Evolutionary conservation across 1,140 invertebrate genomes (phyloP).

Genomic region (Teleogryllus occipitalis): DNA sequence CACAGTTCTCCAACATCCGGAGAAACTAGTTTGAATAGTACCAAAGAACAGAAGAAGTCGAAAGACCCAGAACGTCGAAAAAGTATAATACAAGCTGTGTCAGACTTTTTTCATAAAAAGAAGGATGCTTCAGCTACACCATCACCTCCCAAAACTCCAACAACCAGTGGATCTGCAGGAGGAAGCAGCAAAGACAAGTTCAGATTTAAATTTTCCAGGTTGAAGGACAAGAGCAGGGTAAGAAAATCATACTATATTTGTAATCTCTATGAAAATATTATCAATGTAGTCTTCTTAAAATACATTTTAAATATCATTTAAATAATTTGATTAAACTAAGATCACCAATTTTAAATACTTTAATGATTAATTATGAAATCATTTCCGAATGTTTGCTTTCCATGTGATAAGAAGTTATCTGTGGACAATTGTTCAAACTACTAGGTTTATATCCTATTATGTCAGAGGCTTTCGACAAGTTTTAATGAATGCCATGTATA

Average conservation of each 20-base stretch:
- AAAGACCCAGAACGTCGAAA: constrained; percentile 60
- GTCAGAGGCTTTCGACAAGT: too few species aligned
- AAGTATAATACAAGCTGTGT: constrained; percentile 73
- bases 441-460: too few species aligned
- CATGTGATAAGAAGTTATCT: too few species aligned
- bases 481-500: too few species aligned
- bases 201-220: constrained; percentile 52
- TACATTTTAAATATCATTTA: too few species aligned
- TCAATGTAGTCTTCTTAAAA: too few species aligned
- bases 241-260: constrained; percentile 20
- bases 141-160: constrained; percentile 32
- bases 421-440: too few species aligned
- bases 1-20: background rate
- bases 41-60: constrained; percentile 13
- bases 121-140: constrained; percentile 34
- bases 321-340: too few species aligned
- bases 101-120: constrained; percentile 67
- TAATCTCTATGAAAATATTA: background rate
- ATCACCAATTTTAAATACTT: too few species aligned
- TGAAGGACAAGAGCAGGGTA: constrained; percentile 61
- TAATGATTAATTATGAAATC: too few species aligned
- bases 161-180: background rate
- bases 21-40: background rate
- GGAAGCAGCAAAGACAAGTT: constrained; percentile 39
- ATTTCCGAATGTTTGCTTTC: too few species aligned